Evolutionary conservation across 2,113 vertebrate species (phyloP).

Genomic region (Hippocampus comes): DNA sequence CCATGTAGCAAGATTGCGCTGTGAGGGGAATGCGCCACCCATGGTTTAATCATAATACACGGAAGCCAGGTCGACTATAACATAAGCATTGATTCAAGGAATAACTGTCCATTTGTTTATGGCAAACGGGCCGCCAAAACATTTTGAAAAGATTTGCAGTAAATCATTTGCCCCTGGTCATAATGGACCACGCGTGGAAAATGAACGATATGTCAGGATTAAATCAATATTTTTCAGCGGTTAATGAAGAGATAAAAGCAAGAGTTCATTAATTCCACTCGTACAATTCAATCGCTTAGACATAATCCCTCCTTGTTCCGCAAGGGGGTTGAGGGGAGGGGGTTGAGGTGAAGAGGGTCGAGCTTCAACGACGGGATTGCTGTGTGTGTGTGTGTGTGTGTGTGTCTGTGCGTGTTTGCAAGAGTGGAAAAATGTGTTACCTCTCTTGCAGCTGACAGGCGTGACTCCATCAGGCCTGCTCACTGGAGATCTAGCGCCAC

Average conservation of each 20-base stretch:
- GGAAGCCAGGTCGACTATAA: constrained; percentile 18
- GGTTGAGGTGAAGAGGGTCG: constrained; percentile 34
- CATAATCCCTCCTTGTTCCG: constrained; percentile 61
- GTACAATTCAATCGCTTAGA: constrained; percentile 69
- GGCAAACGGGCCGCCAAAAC: too few relatives aligned
- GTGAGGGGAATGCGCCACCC: constrained; percentile 66
- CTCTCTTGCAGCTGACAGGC: too few relatives aligned
- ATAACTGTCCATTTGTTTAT: too few relatives aligned
- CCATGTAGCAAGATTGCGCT: constrained; percentile 57
- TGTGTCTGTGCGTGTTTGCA: too few relatives aligned
- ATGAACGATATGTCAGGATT: neutral
- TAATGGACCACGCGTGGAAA: neutral
- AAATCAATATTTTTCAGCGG: neutral
- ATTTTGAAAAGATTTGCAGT: too few relatives aligned
- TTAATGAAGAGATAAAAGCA: constrained; percentile 62
- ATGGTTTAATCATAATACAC: constrained; percentile 50
- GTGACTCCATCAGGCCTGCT: too few relatives aligned
- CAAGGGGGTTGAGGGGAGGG: constrained; percentile 38
- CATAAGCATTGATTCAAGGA: neutral
- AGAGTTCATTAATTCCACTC: constrained; percentile 63
- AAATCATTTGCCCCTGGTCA: neutral
- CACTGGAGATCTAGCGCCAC: constrained; percentile 57
- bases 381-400: too few relatives aligned
- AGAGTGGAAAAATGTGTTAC: too few relatives aligned
- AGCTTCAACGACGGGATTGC: constrained; percentile 42